Base-by-base conservation (phyloP, 2,113 vertebrate genomes). In the Helogale parvula region DNA sequence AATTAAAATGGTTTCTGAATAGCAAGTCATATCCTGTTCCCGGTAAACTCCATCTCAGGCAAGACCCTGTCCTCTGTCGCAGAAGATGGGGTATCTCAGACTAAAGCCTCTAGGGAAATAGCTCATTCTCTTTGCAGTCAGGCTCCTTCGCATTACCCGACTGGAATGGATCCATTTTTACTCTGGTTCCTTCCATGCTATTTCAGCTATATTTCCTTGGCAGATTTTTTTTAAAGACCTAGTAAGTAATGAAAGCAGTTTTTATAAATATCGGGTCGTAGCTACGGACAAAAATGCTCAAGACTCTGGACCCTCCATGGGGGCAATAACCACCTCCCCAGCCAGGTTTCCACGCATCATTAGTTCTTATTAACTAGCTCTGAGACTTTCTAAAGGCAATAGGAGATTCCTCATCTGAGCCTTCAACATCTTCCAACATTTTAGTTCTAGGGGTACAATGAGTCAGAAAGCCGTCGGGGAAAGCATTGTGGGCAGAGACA, bases 301-400 rank as follows among this genome's bases (percentile, higher is more conserved):
- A 38, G 33, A 65, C 45, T 41, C 63, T 21, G 10, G 35, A 7
- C 14, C 17, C 12, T 0, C 16, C 29, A 1, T 0, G 2, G 7
- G 31, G 7, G 50, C 25, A 0, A 0, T 4, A 16, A 13, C 7
- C 3, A 4, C 3, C 87, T 29, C n/a, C 15, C 23, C 8, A 25
- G 66, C n/a, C n/a, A 38, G 47, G 7, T 15, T 5, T 60, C 63
- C 0, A 12, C 5, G 10, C 35, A 76, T 19, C 1, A 23, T 45
- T 10, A 7, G 1, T 7, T 57, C 50, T 38, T 52, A 12, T 1
- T 17, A 54, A 13, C 3, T 0, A n/a, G 7, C 7, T 38, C 27
- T 0, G 12, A 45, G 10, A 60, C 45, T 16, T 69, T 21, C 12
- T 17, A 79, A 38, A 12, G 1, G 10, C 60, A 33, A 27, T 2